phyloP scores from a whole-genome alignment of 2,113 vertebrate species.

The Heterochromis multidens region DNA sequence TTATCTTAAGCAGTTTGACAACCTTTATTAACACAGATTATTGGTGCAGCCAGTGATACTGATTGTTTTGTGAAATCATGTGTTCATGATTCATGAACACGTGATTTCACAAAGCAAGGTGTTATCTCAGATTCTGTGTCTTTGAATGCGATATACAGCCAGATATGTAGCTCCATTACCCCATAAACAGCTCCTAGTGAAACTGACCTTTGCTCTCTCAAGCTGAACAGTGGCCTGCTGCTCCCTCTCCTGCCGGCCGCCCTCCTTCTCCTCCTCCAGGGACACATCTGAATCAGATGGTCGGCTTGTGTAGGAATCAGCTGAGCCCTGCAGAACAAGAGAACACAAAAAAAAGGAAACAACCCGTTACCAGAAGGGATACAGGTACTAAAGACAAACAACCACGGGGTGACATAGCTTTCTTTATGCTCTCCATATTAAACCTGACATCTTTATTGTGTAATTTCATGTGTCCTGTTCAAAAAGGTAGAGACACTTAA shows the following conservation, averaged over 20 bases:
- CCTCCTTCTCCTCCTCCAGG: constrained; percentile 96
- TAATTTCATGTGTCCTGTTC: background rate
- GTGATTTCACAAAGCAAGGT: background rate
- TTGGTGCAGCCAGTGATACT: background rate
- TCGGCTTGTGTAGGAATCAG: constrained; percentile 98
- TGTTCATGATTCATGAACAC: too few species aligned
- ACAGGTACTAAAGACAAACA: background rate
- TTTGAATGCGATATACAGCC: background rate
- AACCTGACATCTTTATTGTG: background rate
- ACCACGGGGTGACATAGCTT: background rate
- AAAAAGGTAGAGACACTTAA: background rate
- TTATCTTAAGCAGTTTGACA: background rate
- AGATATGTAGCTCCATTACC: background rate
- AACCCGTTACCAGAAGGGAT: background rate
- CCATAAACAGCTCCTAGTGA: background rate
- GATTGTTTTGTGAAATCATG: too few species aligned
- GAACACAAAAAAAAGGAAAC: background rate
- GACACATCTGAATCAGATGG: constrained; percentile 99
- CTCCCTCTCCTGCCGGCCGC: constrained; percentile 90
- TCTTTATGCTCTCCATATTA: background rate
- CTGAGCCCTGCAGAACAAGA: constrained; percentile 86
- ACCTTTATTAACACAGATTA: background rate
- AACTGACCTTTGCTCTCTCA: constrained; percentile 90
- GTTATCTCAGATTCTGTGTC: background rate
- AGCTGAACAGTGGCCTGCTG: constrained; percentile 94